These are phyloP conservation scores for Intellagama lesueurii DNA, from an alignment of 2,797 vertebrate species.

Conservation along the genomic window DNA sequence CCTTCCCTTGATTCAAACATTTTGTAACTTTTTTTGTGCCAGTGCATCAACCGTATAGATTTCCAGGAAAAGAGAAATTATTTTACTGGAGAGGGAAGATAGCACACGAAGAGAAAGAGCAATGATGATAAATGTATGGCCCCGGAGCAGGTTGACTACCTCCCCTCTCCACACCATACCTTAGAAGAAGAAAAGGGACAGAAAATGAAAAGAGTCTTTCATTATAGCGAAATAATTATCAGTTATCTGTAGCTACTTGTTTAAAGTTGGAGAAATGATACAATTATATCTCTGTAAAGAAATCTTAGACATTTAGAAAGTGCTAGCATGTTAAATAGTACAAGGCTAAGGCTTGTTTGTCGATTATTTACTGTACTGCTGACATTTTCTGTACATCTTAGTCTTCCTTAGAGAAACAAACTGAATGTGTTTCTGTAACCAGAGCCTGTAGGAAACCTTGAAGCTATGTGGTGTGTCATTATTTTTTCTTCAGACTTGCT, in stretches of 20 bases:
- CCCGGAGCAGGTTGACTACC: not conserved
- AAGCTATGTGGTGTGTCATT: not conserved
- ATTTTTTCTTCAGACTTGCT: not conserved
- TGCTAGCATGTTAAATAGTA: constrained; percentile 2
- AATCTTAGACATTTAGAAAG: not conserved
- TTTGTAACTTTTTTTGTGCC: not conserved
- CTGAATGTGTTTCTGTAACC: not conserved
- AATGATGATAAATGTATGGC: not conserved
- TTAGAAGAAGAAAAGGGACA: not conserved
- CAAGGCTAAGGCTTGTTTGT: not conserved
- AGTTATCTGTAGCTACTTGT: constrained; percentile 5
- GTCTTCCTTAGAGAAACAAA: not conserved
- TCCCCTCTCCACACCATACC: too few species aligned
- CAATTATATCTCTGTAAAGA: not conserved
- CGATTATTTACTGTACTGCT: constrained; percentile 1
- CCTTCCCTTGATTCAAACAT: too few species aligned
- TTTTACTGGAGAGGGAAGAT: not conserved
- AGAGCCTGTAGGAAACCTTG: too few species aligned
- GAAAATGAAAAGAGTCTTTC: not conserved
- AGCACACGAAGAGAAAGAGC: not conserved
- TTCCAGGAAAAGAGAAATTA: too few species aligned
- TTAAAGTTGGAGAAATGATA: not conserved
- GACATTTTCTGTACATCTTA: not conserved
- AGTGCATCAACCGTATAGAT: not conserved
- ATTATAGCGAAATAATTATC: not conserved